phyloP scores from a whole-genome alignment of 2,113 vertebrate species.

The Axis porcinus region DNA sequence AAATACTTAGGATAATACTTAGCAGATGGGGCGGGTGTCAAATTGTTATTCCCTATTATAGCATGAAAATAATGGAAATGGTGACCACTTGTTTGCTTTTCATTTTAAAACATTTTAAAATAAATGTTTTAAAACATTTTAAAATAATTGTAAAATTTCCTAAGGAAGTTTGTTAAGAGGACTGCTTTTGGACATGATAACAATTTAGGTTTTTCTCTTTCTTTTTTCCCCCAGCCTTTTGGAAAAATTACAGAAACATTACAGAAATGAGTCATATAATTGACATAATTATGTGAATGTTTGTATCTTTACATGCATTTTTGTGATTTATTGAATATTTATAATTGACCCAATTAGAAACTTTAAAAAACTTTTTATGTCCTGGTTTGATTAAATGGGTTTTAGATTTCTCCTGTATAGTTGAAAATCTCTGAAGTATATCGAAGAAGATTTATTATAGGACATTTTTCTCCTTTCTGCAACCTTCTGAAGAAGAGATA shows the following conservation, averaged over 20 bases:
- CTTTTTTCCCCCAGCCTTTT: background rate
- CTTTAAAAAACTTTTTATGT: background rate
- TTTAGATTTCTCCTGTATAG: slow-evolving; percentile 22
- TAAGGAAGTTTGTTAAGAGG: slow-evolving; percentile 21
- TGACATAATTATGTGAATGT: background rate
- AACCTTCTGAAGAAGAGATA: slow-evolving; percentile 7
- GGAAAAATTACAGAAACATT: slow-evolving; percentile 5
- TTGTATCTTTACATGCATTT: background rate
- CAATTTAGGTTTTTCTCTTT: background rate
- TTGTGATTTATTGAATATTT: slow-evolving; percentile 20
- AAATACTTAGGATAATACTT: slow-evolving; percentile 8
- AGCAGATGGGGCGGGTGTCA: background rate
- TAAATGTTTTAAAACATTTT: background rate
- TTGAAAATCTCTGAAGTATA: slow-evolving; percentile 16
- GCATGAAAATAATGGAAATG: background rate
- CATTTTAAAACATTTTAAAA: background rate
- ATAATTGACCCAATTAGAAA: background rate
- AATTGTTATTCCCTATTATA: slow-evolving; percentile 13
- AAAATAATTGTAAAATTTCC: slow-evolving; percentile 1
- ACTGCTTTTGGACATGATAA: background rate
- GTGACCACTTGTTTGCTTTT: background rate
- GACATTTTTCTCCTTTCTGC: slow-evolving; percentile 14
- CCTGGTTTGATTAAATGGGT: background rate
- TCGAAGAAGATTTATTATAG: background rate
- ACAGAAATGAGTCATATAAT: background rate